Conservation (phyloP, 2,888 invertebrate species). For the Taenaris catops region DNA sequence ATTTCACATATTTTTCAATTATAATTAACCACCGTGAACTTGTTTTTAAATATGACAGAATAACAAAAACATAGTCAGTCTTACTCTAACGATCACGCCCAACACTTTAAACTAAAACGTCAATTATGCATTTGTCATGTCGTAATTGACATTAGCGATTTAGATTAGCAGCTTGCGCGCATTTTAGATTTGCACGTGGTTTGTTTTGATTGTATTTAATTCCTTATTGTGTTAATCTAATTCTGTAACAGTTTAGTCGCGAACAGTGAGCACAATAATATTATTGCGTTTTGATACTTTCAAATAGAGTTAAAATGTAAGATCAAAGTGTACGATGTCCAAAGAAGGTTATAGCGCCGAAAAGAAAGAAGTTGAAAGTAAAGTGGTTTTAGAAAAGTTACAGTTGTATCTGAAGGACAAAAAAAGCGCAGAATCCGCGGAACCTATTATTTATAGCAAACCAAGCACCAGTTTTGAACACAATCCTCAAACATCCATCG, state of each 20-base stretch:
- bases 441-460: constrained; percentile 48
- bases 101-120: too few species aligned
- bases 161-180: constrained; percentile 32
- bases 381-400: constrained; percentile 69
- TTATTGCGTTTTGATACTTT: background rate
- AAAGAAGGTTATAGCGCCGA: constrained; percentile 74
- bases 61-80: too few species aligned
- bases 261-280: background rate
- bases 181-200: constrained; percentile 39
- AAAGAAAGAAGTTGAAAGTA: constrained; percentile 70
- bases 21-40: too few species aligned
- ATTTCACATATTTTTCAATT: too few species aligned
- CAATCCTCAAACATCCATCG: constrained; percentile 38
- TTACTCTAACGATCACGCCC: too few species aligned
- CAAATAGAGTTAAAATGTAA: constrained; percentile 31
- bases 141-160: too few species aligned
- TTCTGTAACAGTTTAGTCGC: background rate
- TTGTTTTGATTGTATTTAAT: constrained; percentile 11
- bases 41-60: too few species aligned
- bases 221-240: constrained; percentile 3
- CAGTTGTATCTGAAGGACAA: constrained; percentile 73
- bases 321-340: constrained; percentile 51
- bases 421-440: constrained; percentile 50
- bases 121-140: too few species aligned
- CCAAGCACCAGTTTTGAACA: constrained; percentile 63